Evolutionary conservation across 2,888 invertebrate genomes (phyloP), one percentile per base, ranked within the genome.

Genomic region (Gisinianus flammeolus): DNA sequence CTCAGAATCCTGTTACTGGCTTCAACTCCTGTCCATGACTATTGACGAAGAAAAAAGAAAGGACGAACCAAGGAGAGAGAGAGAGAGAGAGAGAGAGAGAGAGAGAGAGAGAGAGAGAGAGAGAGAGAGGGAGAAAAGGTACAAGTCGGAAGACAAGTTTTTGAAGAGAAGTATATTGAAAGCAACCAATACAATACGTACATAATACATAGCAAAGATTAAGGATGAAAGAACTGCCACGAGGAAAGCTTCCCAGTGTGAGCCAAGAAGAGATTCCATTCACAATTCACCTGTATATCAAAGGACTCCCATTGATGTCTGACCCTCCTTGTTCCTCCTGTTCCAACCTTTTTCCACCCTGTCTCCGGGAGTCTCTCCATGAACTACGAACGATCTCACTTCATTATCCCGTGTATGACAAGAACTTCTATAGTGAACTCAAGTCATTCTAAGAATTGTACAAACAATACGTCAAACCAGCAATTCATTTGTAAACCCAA

Each of bases 311-410:
- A 75, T 79, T 79, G 78, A 81, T 77, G 78, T 66, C 76, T 79
- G 79, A 79, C 81, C 81, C 81, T 81, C 84, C 83, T 77, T 77
- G 80, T 62, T 79, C 83, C 80, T 81, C 84, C 83, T 81, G 79
- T 81, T 68, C 84, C 82, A 74, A 83, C 85, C 83, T 83, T 79
- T 81, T 82, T 80, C 82, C 83, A 76, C 84, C 84, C 81, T 67
- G 79, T 62, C 81, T 62, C 69, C 81, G 75, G 81, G 81, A 79
- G 76, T 73, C 81, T 81, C 80, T 78, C 73, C 75, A 73, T 79
- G 80, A 78, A 79, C 70, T 72, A 52, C 72, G 44, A 80, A 66
- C 82, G 81, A 81, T 82, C 81, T 78, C 79, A 77, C 80, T 79
- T 81, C 79, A 80, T 79, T 80, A 81, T 76, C 72, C 75, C 75